Percentiles rank a stretch among this genome's conserved stretches.
Evolutionary conservation across 2,113 vertebrate species (phyloP).

Genomic region (Chaetops frenatus): DNA sequence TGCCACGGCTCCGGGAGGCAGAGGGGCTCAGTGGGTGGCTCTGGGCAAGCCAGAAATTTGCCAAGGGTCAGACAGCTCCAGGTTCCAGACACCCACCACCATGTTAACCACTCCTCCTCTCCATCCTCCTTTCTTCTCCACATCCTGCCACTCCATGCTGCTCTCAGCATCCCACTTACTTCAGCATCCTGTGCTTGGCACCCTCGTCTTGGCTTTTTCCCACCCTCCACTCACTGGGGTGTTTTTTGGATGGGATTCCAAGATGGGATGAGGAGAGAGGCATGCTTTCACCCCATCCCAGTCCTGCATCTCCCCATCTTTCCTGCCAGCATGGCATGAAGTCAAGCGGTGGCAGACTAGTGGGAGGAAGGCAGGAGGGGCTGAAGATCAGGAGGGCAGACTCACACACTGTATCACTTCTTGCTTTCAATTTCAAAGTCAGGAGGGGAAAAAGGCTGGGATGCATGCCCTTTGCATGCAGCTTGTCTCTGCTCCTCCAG

Average conservation of each 20-base stretch:
- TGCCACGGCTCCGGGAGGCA: constrained; percentile 58
- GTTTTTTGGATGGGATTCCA: not conserved
- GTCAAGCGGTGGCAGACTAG: fast-evolving
- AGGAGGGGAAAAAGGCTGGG: not conserved
- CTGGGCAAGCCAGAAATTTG: constrained; percentile 20
- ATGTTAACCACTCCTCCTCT: not conserved
- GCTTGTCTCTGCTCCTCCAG: not conserved
- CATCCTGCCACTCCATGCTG: not conserved
- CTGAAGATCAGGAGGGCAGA: not conserved
- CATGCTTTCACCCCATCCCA: not conserved
- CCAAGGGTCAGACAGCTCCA: constrained; percentile 17
- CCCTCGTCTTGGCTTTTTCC: not conserved
- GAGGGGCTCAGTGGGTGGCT: constrained; percentile 36
- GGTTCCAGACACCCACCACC: not conserved
- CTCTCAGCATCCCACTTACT: not conserved
- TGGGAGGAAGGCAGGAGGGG: not conserved
- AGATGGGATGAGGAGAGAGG: not conserved
- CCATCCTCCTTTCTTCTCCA: not conserved
- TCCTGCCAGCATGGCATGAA: not conserved
- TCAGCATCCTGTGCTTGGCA: not conserved
- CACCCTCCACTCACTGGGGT: not conserved
- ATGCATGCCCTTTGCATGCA: not conserved
- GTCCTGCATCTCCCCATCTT: not conserved
- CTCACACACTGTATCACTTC: not conserved
- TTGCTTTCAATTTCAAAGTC: not conserved